Base-by-base conservation (phyloP, 2,888 invertebrate genomes). In the Antheraea assamensis region DNA sequence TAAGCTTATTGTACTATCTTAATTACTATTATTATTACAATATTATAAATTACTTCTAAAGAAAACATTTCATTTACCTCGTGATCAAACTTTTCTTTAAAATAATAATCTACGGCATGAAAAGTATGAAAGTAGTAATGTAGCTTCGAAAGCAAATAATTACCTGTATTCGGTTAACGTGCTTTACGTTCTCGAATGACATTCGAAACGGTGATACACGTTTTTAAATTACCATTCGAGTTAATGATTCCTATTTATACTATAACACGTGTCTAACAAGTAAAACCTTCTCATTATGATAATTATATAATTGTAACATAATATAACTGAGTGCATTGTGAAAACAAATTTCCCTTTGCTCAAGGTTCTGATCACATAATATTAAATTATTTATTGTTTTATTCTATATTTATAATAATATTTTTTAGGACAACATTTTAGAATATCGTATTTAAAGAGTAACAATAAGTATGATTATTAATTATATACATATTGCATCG, bases 61-160 rank as follows among this genome's bases (percentile, higher is more conserved):
- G 8, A 49, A 49, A 19, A 19, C 49, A 15, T 49, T 49, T 42
- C n/a, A n/a, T 7, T 49, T 49, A 49, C 49, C 13, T 55, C 21
- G n/a, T 55, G 55, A n/a, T 10, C 21, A n/a, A 21, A 10, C 58
- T 10, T 24, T 24, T 24, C n/a, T 24, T 24, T 58, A 58, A 58
- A 58, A 58, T 58, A 24, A 58, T 58, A 58, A 58, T 13, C 13
- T n/a, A 13, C 8, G 58, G 24, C 13, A 24, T 24, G 10, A 24
- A 58, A 42, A 58, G 24, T 24, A 58, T 13, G 24, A 58, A 58
- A 24, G 24, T 13, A 24, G 58, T 58, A 24, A 58, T 24, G 7
- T 58, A n/a, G 8, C n/a, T 58, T 58, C 58, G 58, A 58, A 58
- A 58, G 58, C 13, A 58, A 58, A 24, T 58, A 58, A 58, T 58